Conservation (phyloP, 2,888 invertebrate genomes). For the Drosophila parthenogenetica region DNA sequence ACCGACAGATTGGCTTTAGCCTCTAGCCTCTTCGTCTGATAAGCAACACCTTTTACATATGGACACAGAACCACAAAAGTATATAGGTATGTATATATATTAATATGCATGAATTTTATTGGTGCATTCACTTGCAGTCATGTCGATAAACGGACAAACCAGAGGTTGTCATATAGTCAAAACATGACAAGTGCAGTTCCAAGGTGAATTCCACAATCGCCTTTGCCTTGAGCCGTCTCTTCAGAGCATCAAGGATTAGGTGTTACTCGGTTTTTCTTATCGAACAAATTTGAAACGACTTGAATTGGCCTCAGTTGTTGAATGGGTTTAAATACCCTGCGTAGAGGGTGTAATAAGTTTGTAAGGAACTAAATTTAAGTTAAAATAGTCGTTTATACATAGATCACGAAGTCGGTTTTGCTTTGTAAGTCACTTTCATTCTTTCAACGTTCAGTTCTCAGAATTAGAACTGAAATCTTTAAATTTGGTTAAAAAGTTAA, state of each 20-base stretch:
- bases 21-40: slow-evolving; percentile 23
- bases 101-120: slow-evolving; percentile 32
- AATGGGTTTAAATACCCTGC: not conserved
- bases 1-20: slow-evolving; percentile 23
- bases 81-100: not conserved
- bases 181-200: slow-evolving; percentile 13
- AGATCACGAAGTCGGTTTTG: too few species aligned
- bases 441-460: too few species aligned
- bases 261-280: slow-evolving; percentile 14
- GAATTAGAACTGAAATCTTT: too few species aligned
- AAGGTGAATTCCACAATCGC: slow-evolving; percentile 21
- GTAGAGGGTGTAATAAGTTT: too few species aligned
- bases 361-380: too few species aligned
- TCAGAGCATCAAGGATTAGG: slow-evolving; percentile 22
- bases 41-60: slow-evolving; percentile 35
- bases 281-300: not conserved
- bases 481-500: too few species aligned
- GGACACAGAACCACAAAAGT: not conserved
- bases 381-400: too few species aligned
- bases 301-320: slow-evolving; percentile 21
- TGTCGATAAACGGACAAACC: slow-evolving; percentile 39
- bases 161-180: slow-evolving; percentile 9
- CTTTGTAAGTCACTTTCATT: too few species aligned
- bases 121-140: slow-evolving; percentile 60
- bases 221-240: slow-evolving; percentile 18